Evolutionary conservation across 2,797 vertebrate genomes (phyloP), one percentile per base, ranked within the genome.

Genomic region (Pelobates cultripes): DNA sequence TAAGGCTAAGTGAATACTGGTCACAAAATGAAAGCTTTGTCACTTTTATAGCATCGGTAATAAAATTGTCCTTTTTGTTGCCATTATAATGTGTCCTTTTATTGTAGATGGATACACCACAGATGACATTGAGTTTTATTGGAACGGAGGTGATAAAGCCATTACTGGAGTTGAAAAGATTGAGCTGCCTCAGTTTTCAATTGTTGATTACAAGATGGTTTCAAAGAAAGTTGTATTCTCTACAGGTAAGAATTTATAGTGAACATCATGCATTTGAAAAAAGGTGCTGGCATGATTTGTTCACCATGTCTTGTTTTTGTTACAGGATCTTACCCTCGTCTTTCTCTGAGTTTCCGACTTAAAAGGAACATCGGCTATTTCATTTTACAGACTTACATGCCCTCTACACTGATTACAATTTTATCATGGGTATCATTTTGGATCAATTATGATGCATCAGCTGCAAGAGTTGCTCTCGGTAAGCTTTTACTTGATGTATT

Each of bases 301-400:
- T 74, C 51, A 71, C 70, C 13, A 70, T 41, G 42, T 78, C 5
- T 47, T 73, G 82, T 84, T 82, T 86, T 85, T 9, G 53, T 66
- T 45, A 85, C 87, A 99, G 97, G 97, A 77, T 96, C 96, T 7
- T 98, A 98, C 88, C 96, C 96, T 82, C 93, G 95, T 77, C 89
- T 99, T 78, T 98, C 97, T 40, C 91, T 97, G 85, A 98, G 96
- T 89, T 98, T 98, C 89, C 95, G 94, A 73, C 93, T 98, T 71
- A 98, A 98, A 90, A 96, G 97, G 89, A 98, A 98, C 87, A 98
- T 97, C 13, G 97, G 97, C 63, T 98, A 98, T 89, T 98, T 98
- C 92, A 98, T 98, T 91, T 89, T 98, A 85, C 97, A 98, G 89
- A 98, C 96, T 73, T 98, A 97, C 82, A 97, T 98, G 96, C 96